phyloP scores from a whole-genome alignment of 2,113 vertebrate genomes.

The Scophthalmus maximus region DNA sequence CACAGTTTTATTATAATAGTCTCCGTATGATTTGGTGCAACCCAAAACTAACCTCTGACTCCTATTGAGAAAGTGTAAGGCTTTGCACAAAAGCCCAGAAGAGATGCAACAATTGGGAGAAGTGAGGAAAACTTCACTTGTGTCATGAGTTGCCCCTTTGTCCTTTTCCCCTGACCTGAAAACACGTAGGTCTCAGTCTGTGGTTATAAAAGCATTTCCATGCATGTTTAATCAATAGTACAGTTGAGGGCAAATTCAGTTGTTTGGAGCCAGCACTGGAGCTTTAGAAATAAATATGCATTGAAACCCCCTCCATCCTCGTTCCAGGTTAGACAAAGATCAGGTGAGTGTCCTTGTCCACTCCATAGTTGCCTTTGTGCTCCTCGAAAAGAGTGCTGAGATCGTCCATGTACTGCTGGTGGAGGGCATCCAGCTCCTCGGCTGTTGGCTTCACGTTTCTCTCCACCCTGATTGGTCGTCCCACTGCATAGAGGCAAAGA shows the following conservation, averaged over 20 bases:
- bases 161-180: background rate
- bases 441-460: constrained; percentile 78
- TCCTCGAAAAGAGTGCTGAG: constrained; percentile 90
- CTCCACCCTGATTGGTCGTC: constrained; percentile 89
- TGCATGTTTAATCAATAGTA: background rate
- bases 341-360: constrained; percentile 88
- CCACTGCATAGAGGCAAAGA: constrained; percentile 81
- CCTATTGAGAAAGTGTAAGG: constrained; percentile 36
- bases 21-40: constrained; percentile 21
- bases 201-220: background rate
- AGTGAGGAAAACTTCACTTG: constrained; percentile 29
- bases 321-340: constrained; percentile 83
- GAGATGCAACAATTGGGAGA: constrained; percentile 13
- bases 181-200: no score
- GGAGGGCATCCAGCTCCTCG: constrained; percentile 86
- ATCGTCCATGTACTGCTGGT: constrained; percentile 87
- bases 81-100: constrained; percentile 38
- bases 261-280: constrained; percentile 10
- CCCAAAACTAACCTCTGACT: constrained; percentile 36
- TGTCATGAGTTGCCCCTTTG: background rate
- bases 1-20: background rate
- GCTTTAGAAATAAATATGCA: constrained; percentile 53
- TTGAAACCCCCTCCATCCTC: background rate
- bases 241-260: background rate
- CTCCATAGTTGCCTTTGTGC: constrained; percentile 88